Conservation (phyloP, 2,888 invertebrate species). For the Lithophane ornitopus region DNA sequence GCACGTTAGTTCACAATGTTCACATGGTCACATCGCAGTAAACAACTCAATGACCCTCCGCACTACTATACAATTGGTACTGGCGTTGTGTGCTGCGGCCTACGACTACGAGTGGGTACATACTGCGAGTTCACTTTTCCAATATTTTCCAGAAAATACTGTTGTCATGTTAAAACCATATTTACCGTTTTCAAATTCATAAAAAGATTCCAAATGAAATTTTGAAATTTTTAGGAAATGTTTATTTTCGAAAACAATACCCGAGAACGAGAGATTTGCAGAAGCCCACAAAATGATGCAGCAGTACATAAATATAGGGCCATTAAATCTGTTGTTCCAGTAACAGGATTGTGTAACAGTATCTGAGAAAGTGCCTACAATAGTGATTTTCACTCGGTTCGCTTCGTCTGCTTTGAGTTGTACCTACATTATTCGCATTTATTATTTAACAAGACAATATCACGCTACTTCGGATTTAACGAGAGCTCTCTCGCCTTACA, state of each 20-base stretch:
- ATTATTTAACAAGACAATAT: conserved; percentile 62
- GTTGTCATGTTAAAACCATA: not conserved
- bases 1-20: conserved; percentile 31
- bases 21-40: conserved; percentile 42
- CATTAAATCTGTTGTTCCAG: conserved; percentile 59
- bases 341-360: conserved; percentile 62
- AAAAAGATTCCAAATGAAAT: not conserved
- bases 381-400: conserved; percentile 59
- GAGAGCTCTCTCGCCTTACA: conserved; percentile 45
- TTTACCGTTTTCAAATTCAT: conserved; percentile 1
- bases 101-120: not conserved
- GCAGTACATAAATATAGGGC: conserved; percentile 44
- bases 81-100: conserved; percentile 2
- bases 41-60: conserved; percentile 40
- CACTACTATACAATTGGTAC: conserved; percentile 27
- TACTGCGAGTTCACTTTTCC: not conserved
- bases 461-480: conserved; percentile 53
- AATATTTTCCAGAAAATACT: not conserved
- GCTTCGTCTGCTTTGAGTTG: conserved; percentile 56
- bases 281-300: conserved; percentile 43
- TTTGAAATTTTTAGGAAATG: not conserved
- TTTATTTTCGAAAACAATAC: conserved; percentile 4
- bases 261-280: conserved; percentile 18
- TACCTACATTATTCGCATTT: conserved; percentile 62
- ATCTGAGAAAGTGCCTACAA: conserved; percentile 60